A percentile compares a stretch with the other conserved stretches of the same genome.
Conservation (phyloP, 53 echinoderm and acorn worm species). For the Henricia sp. region DNA sequence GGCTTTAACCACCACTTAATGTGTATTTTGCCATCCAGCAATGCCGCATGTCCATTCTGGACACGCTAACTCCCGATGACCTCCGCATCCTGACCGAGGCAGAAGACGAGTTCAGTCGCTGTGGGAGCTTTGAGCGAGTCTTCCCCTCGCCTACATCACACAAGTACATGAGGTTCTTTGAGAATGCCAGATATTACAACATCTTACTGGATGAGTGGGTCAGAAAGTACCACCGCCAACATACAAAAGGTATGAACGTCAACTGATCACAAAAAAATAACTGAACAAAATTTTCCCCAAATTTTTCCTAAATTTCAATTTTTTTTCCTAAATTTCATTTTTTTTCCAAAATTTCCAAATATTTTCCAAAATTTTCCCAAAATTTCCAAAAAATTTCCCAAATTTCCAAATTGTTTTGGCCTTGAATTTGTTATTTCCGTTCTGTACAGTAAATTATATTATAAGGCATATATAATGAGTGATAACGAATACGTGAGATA, state of each 20-base stretch:
- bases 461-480: too few species aligned
- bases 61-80: slow-evolving; percentile 93
- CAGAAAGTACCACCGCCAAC: slow-evolving; percentile 78
- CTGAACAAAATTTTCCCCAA: background rate
- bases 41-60: slow-evolving; percentile 93
- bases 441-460: too few species aligned
- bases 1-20: too few species aligned
- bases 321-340: too few species aligned
- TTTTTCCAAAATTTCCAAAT: too few species aligned
- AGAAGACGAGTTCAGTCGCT: slow-evolving; percentile 90
- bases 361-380: too few species aligned
- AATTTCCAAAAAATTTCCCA: too few species aligned
- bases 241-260: slow-evolving; percentile 71
- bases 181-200: slow-evolving; percentile 88
- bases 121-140: slow-evolving; percentile 77
- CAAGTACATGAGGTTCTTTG: slow-evolving; percentile 89
- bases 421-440: too few species aligned
- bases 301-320: background rate
- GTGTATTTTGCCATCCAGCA: slow-evolving; percentile 74
- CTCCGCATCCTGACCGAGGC: slow-evolving; percentile 84
- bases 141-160: slow-evolving; percentile 74
- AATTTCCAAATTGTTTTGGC: too few species aligned
- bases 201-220: slow-evolving; percentile 95
- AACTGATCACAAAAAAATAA: background rate
- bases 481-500: too few species aligned